Percentiles rank a stretch among this genome's conserved stretches.
phyloP scores from a whole-genome alignment of 2,113 vertebrate species.

The Pseudorhombus dupliciocellatus region DNA sequence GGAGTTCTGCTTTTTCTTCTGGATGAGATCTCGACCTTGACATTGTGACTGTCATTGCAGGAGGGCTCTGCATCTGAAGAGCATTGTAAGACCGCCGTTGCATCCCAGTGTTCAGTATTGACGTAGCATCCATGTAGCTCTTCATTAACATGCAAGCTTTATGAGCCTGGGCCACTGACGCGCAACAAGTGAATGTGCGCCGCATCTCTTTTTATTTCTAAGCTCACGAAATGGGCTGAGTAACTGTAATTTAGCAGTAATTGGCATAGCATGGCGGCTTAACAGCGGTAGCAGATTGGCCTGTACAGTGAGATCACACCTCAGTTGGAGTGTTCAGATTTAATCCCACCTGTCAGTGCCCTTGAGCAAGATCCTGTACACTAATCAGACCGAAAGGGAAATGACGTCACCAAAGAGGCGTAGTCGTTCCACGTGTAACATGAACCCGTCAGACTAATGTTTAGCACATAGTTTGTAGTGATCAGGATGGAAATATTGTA shows the following conservation, averaged over 20 bases:
- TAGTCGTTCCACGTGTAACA: neutral
- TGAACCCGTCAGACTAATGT: neutral
- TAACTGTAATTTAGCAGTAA: neutral
- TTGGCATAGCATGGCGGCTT: slow-evolving; percentile 15
- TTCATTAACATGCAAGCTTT: slow-evolving; percentile 39
- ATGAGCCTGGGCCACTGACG: slow-evolving; percentile 3
- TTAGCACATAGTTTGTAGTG: neutral
- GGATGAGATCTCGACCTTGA: slow-evolving; percentile 1
- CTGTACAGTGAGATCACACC: slow-evolving; percentile 46
- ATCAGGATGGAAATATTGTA: neutral
- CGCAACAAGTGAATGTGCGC: slow-evolving; percentile 7
- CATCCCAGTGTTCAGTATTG: slow-evolving; percentile 42
- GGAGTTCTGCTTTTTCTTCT: neutral
- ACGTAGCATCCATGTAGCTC: slow-evolving; percentile 4
- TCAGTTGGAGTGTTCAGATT: slow-evolving; percentile 23
- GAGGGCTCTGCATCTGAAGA: slow-evolving; percentile 57
- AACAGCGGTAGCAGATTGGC: slow-evolving; percentile 43
- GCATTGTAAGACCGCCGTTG: slow-evolving; percentile 68
- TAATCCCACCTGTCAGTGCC: neutral
- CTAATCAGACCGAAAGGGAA: neutral
- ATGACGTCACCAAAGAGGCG: neutral
- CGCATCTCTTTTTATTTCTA: neutral
- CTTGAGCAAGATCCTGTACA: slow-evolving; percentile 18
- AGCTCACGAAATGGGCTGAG: neutral
- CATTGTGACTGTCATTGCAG: slow-evolving; percentile 72